phyloP scores from a whole-genome alignment of 1,140 invertebrate genomes.

The Gryllus bimaculatus region DNA sequence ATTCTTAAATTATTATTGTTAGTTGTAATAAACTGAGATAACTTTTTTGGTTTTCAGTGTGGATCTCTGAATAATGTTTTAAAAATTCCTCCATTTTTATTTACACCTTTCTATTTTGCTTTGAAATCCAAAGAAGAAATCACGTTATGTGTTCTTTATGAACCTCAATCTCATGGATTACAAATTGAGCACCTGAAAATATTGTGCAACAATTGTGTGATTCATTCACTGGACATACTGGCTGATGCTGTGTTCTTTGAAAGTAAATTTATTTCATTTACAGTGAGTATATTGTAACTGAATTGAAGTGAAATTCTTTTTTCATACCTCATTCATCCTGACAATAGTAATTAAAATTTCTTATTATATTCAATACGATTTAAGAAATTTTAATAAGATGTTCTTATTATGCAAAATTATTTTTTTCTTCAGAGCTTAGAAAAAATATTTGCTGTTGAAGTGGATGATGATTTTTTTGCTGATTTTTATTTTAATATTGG shows the following conservation, averaged over 20 bases:
- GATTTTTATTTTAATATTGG: background rate
- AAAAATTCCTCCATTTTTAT: background rate
- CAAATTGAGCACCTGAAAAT: background rate
- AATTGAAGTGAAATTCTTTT: too few relatives aligned
- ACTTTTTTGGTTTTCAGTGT: background rate
- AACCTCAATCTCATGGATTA: background rate
- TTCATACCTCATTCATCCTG: too few relatives aligned
- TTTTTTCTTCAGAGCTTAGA: background rate
- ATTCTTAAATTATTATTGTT: background rate
- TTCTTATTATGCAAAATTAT: background rate
- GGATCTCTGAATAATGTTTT: background rate
- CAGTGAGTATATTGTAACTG: background rate
- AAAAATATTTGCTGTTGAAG: background rate
- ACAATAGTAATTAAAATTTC: too few relatives aligned
- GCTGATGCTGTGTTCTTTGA: background rate
- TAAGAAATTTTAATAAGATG: too few relatives aligned
- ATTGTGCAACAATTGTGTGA: background rate
- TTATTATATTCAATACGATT: too few relatives aligned
- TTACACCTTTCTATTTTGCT: background rate
- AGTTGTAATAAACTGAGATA: background rate
- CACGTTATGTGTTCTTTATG: background rate
- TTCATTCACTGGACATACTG: background rate
- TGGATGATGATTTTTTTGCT: background rate
- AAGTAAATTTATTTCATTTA: background rate
- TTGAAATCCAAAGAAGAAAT: background rate